phyloP scores from a whole-genome alignment of 2,888 invertebrate genomes.

The Acheta domesticus region DNA sequence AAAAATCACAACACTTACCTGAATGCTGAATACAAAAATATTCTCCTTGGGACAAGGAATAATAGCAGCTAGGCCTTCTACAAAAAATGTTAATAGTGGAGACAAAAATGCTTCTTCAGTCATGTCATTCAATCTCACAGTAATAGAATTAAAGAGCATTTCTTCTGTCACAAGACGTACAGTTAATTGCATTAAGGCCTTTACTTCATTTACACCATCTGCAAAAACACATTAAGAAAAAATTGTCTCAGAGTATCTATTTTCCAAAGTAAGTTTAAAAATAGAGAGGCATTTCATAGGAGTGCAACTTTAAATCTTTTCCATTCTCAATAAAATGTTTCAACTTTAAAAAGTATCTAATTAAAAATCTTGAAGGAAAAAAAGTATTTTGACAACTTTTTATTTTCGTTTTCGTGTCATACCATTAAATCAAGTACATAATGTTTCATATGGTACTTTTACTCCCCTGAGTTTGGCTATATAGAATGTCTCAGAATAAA shows the following conservation, averaged over 20 bases:
- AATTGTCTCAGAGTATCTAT: neutral
- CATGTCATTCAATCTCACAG: constrained; percentile 89
- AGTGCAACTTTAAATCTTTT: neutral
- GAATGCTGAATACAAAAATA: constrained; percentile 87
- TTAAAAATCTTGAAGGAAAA: too few species aligned
- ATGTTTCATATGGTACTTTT: too few species aligned
- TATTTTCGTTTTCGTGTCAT: too few species aligned
- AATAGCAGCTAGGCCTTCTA: constrained; percentile 87
- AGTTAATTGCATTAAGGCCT: constrained; percentile 85
- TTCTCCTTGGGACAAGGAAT: constrained; percentile 90
- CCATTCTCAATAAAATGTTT: too few species aligned
- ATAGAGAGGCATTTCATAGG: too few species aligned
- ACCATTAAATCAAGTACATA: too few species aligned
- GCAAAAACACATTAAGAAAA: constrained; percentile 38
- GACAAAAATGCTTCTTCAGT: constrained; percentile 89
- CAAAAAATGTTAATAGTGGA: constrained; percentile 79
- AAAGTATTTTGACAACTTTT: too few species aligned
- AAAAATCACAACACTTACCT: constrained; percentile 49
- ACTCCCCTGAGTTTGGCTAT: too few species aligned
- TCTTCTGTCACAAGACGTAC: constrained; percentile 90
- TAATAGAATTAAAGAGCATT: constrained; percentile 92
- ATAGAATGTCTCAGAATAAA: too few species aligned
- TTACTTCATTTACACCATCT: constrained; percentile 92
- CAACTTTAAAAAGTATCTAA: too few species aligned
- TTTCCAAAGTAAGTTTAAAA: too few species aligned